Evolutionary conservation across 2,888 invertebrate genomes (phyloP).

Genomic region (Ametastegia equiseti): DNA sequence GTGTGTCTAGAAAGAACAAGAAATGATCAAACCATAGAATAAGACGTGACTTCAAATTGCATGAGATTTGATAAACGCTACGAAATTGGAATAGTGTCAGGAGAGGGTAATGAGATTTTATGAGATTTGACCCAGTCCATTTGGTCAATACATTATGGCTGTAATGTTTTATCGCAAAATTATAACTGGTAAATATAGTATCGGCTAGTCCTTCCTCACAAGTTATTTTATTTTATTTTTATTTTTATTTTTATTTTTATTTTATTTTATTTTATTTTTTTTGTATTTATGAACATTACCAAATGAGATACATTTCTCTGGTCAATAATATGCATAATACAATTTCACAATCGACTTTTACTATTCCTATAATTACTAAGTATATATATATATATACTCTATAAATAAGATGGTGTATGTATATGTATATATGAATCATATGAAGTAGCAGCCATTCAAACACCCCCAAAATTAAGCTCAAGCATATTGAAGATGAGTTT

Average conservation of each 20-base stretch:
- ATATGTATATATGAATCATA: constrained; percentile 37
- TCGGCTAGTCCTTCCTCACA: constrained; percentile 35
- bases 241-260: no score
- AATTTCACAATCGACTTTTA: constrained; percentile 26
- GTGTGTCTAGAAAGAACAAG: background rate
- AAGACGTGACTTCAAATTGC: background rate
- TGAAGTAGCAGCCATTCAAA: constrained; percentile 49
- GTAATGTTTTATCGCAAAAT: constrained; percentile 23
- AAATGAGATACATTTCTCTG: constrained; percentile 54
- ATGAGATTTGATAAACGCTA: background rate
- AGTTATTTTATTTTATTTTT: no score
- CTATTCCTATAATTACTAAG: constrained; percentile 12
- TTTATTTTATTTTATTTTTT: no score
- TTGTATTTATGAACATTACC: constrained; percentile 46
- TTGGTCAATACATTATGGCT: constrained; percentile 42
- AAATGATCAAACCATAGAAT: constrained; percentile 36
- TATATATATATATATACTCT: constrained; percentile 8
- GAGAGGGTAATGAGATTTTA: background rate
- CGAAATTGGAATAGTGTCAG: constrained; percentile 15
- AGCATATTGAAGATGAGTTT: constrained; percentile 51
- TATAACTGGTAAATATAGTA: constrained; percentile 2
- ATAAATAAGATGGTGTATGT: constrained; percentile 23
- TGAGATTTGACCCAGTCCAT: constrained; percentile 19
- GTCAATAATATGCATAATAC: constrained; percentile 48
- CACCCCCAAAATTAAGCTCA: constrained; percentile 38